A percentile compares a stretch with the other conserved stretches of the same genome.
Evolutionary conservation across 2,797 vertebrate species (phyloP).

Genomic region (Amazona finschi): DNA sequence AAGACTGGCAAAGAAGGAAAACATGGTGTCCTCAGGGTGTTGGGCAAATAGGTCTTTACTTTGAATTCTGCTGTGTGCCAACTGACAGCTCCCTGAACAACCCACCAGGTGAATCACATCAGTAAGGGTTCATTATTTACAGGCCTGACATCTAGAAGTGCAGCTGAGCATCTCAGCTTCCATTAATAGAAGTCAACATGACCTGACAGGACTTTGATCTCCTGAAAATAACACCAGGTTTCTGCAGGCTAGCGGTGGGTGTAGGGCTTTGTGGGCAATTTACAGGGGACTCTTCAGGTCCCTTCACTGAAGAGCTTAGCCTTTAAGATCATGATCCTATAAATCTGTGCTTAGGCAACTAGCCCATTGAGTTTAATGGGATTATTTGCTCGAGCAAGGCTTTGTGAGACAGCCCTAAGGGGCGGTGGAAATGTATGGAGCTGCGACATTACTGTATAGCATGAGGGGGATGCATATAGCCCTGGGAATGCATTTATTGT

Average conservation of each 20-base stretch:
- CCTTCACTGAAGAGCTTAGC: conserved; percentile 41
- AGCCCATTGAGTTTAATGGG: conserved; percentile 50
- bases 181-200: conserved; percentile 42
- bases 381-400: not conserved
- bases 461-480: not conserved
- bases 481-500: not conserved
- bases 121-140: not conserved
- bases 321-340: conserved; percentile 53
- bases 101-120: not conserved
- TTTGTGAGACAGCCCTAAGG: not conserved
- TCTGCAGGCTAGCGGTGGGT: not conserved
- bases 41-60: not conserved
- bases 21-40: not conserved
- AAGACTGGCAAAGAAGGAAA: not conserved
- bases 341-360: conserved; percentile 49
- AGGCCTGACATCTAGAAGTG: not conserved
- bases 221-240: conserved; percentile 37
- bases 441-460: not conserved
- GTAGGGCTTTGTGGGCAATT: not conserved
- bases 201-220: conserved; percentile 35
- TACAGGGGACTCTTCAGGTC: not conserved
- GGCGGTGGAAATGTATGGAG: not conserved
- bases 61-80: not conserved
- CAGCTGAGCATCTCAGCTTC: conserved; percentile 3
- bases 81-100: not conserved